These are phyloP conservation scores for Aspidiotus destructor DNA, from an alignment of 2,888 invertebrate genomes.

Conservation along the genomic window DNA sequence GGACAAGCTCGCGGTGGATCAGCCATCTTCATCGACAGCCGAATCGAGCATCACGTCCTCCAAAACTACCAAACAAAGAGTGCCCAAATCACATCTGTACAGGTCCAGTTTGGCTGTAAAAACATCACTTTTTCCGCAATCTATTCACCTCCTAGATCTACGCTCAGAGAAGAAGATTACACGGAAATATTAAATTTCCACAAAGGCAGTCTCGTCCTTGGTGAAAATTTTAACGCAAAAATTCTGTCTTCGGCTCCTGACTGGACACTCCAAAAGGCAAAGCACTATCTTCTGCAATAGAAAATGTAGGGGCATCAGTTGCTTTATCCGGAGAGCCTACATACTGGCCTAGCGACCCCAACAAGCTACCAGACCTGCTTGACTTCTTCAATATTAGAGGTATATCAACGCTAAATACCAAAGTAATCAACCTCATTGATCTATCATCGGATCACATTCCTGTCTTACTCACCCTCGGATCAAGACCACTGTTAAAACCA, in stretches of 20 bases:
- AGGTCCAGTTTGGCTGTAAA: neutral
- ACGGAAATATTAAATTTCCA: neutral
- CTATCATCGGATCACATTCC: slow-evolving; percentile 1
- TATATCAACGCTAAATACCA: neutral
- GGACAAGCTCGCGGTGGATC: slow-evolving; percentile 8
- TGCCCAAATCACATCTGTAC: neutral
- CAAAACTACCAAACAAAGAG: neutral
- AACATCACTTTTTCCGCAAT: neutral
- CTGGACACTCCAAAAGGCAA: slow-evolving; percentile 31
- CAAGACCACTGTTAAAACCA: neutral
- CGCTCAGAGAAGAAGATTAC: too few species aligned
- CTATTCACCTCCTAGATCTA: neutral
- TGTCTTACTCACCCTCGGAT: neutral
- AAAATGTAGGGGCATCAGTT: neutral
- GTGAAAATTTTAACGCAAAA: slow-evolving; percentile 37
- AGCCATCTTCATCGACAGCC: slow-evolving; percentile 4
- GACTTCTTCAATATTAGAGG: slow-evolving; percentile 35
- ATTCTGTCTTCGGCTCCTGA: slow-evolving; percentile 36
- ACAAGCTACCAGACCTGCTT: slow-evolving; percentile 35
- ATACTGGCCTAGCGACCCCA: slow-evolving; percentile 36
- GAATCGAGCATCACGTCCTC: slow-evolving; percentile 1
- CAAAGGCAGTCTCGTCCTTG: slow-evolving; percentile 33
- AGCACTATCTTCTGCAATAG: neutral
- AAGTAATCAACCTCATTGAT: neutral
- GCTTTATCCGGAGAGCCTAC: slow-evolving; percentile 36